phyloP scores from a whole-genome alignment of 2,888 invertebrate species.

The Melikaiella ostensackeni region DNA sequence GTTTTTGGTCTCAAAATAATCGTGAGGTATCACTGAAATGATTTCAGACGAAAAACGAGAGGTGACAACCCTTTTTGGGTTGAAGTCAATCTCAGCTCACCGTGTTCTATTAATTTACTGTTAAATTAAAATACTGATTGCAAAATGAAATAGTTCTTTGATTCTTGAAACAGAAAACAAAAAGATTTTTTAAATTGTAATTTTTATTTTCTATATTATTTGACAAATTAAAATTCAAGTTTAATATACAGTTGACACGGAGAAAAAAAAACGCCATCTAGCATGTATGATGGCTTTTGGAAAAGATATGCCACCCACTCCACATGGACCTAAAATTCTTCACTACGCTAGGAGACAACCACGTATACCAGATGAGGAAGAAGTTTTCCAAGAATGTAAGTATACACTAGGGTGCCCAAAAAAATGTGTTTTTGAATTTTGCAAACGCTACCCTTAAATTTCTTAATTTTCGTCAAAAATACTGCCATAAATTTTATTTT shows the following conservation, averaged over 20 bases:
- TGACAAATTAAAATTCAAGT: not conserved
- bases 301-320: conserved; percentile 75
- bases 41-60: no score
- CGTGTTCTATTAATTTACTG: no score
- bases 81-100: no score
- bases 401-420: not conserved
- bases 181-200: no score
- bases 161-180: not conserved
- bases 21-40: no score
- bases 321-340: conserved; percentile 65
- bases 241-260: conserved; percentile 68
- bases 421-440: no score
- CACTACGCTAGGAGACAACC: conserved; percentile 57
- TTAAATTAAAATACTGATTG: conserved; percentile 6
- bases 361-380: conserved; percentile 58
- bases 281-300: conserved; percentile 77
- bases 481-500: no score
- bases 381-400: conserved; percentile 72
- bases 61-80: no score
- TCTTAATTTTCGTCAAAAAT: no score
- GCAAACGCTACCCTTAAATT: no score
- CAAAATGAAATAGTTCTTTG: not conserved
- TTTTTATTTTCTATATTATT: not conserved
- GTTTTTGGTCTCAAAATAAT: no score
- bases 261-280: conserved; percentile 74